Conservation (phyloP, 64 coral and sea anemone genomes). For the Porites australiensis region DNA sequence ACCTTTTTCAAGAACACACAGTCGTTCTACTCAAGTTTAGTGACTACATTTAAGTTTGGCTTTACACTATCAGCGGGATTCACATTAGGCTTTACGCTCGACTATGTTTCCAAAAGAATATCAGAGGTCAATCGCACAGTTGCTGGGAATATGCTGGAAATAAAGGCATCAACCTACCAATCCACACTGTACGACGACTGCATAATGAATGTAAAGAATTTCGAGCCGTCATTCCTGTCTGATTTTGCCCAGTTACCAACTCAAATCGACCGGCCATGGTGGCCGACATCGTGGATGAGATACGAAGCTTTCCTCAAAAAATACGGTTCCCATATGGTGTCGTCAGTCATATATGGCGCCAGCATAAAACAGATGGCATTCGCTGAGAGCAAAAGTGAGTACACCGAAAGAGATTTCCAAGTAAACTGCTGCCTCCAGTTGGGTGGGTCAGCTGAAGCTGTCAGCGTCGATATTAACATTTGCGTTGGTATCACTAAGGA, state of each 20-base stretch:
- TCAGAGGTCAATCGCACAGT: background rate
- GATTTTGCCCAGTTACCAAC: background rate
- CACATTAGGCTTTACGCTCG: background rate
- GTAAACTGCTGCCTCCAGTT: conserved; percentile 30
- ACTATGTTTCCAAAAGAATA: background rate
- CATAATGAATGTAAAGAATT: background rate
- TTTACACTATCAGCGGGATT: background rate
- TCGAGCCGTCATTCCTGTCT: background rate
- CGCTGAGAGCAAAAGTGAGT: conserved; percentile 2
- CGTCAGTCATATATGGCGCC: background rate
- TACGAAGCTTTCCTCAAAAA: conserved; percentile 38
- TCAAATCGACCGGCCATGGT: background rate
- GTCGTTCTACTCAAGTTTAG: conserved; percentile 5
- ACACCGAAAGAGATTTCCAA: conserved; percentile 53
- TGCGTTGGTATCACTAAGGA: conserved; percentile 3
- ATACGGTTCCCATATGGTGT: conserved; percentile 47
- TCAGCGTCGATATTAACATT: background rate
- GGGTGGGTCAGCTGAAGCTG: background rate
- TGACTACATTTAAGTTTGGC: background rate
- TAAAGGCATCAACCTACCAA: background rate
- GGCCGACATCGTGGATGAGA: background rate
- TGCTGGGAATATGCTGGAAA: background rate
- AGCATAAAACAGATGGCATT: conserved; percentile 44
- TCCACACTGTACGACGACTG: background rate
- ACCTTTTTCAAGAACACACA: background rate